These are phyloP conservation scores for Chloroclystis v-ata DNA, from an alignment of 2,888 invertebrate species.

Conservation along the genomic window DNA sequence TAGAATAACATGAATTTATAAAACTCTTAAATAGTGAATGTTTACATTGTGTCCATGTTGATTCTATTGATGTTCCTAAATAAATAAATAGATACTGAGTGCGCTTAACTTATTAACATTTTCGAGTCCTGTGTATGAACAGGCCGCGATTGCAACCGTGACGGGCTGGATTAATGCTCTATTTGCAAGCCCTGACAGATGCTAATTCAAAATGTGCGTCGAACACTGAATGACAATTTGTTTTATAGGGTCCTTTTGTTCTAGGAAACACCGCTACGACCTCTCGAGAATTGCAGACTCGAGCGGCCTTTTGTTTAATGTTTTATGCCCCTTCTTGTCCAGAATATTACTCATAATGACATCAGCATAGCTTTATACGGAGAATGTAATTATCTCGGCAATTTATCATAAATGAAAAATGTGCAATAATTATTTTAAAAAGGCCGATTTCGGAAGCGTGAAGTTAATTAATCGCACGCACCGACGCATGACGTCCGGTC, in stretches of 20 bases:
- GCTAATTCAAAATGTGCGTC: constrained; percentile 30
- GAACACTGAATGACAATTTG: constrained; percentile 32
- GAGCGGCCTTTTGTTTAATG: constrained; percentile 14
- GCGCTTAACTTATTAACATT: too few species aligned
- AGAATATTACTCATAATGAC: constrained; percentile 8
- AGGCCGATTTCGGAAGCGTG: constrained; percentile 29
- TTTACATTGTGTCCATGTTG: too few species aligned
- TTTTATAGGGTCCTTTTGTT: constrained; percentile 19
- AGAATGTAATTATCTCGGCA: not conserved
- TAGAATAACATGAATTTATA: too few species aligned
- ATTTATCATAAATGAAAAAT: constrained; percentile 22
- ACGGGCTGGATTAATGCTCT: constrained; percentile 51
- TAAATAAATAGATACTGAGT: too few species aligned
- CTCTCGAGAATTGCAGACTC: constrained; percentile 21
- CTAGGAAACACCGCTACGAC: constrained; percentile 28
- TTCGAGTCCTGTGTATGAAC: constrained; percentile 2
- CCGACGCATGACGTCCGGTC: constrained; percentile 54
- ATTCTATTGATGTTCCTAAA: too few species aligned
- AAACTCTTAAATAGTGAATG: too few species aligned
- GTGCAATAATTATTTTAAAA: constrained; percentile 28
- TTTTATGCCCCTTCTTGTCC: constrained; percentile 12
- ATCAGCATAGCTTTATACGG: not conserved
- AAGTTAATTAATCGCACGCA: constrained; percentile 42
- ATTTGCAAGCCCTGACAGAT: constrained; percentile 45
- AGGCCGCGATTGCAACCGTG: constrained; percentile 35